A percentile compares a stretch with the other conserved stretches of the same genome.
phyloP scores from a whole-genome alignment of 1,140 invertebrate genomes.

The Drosophila kepulauana region DNA sequence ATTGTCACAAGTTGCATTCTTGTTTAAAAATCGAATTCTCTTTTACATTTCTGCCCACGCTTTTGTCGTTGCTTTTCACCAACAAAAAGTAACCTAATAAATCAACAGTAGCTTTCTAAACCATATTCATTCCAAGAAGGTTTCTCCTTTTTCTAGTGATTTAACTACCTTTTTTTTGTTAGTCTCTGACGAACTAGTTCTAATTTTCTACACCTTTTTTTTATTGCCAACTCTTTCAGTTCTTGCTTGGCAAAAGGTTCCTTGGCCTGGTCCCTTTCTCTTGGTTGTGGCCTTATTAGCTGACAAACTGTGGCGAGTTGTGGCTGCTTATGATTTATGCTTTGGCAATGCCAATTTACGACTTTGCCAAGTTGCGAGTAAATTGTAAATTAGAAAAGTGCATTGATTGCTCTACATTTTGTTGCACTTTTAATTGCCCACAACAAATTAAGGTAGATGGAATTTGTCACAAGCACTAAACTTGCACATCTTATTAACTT shows the following conservation, averaged over 20 bases:
- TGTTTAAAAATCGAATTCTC: neutral
- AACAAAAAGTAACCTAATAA: slow-evolving; percentile 1
- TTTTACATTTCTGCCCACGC: neutral
- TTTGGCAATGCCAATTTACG: slow-evolving; percentile 31
- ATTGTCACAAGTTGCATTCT: neutral
- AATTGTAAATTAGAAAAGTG: slow-evolving; percentile 31
- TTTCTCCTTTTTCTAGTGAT: neutral
- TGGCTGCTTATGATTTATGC: slow-evolving; percentile 40
- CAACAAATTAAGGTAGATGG: slow-evolving; percentile 36
- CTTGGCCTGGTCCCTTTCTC: neutral
- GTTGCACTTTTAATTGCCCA: slow-evolving; percentile 46
- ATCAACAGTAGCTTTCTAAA: neutral
- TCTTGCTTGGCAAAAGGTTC: slow-evolving; percentile 3
- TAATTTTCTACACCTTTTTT: neutral
- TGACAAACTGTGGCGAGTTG: slow-evolving; percentile 26
- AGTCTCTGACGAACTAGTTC: neutral
- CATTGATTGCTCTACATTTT: slow-evolving; percentile 47
- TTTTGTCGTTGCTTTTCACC: neutral
- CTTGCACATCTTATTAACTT: slow-evolving; percentile 33
- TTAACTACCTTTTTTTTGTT: slow-evolving; percentile 8
- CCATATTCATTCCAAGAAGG: neutral
- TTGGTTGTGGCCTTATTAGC: slow-evolving; percentile 27
- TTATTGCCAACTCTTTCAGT: neutral
- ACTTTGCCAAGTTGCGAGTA: slow-evolving; percentile 15
- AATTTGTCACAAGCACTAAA: slow-evolving; percentile 38